Evolutionary conservation across 2,888 invertebrate genomes (phyloP), one percentile per base, ranked within the genome.

Genomic region (Cephus spinipes): DNA sequence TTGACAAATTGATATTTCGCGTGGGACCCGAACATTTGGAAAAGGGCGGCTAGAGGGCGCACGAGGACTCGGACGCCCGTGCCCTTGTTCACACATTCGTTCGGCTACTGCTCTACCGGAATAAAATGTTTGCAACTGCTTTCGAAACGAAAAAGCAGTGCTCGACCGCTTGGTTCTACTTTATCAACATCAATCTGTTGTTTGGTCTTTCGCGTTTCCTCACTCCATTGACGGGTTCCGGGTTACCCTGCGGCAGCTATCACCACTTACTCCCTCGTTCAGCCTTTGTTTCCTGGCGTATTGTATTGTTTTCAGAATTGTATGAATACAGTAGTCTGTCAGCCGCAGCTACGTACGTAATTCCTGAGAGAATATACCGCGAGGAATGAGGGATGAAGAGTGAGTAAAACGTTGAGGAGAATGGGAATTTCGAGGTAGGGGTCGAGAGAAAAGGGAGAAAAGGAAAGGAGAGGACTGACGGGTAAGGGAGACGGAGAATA

Each of bases 301-400:
- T 79, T 81, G 84, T 85, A 85, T 85, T 85, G 85, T 85, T 85
- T 85, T 85, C 85, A 81, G 84, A 83, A 85, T 85, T 84, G 83
- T 81, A 80, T 81, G 81, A 80, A 82, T 83, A 83, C 83, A 81
- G 85, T 81, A 79, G 82, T 83, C 81, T 82, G 83, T 82, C 83
- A 83, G 79, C 81, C 81, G 76, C 81, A 84, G 85, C 82, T 83
- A 85, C 83, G 36, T 36, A 35, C 74, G 74, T 74, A 74, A 35
- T 74, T 74, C 30, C 35, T 33, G 35, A 30, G 33, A 15, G 33
- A 71, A 31, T 71, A 32, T 32, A 31, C 33, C 32, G 11, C 32
- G 71, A 33, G 31, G 15, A 71, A 33, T 31, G 71, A 33, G 32
- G 71, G 12, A 33, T 12, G 55, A 55, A 23, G 55, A 55, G 55